Evolutionary conservation across 2,113 vertebrate species (phyloP), one percentile per base, ranked within the genome.

Genomic region (Hydropotes inermis): DNA sequence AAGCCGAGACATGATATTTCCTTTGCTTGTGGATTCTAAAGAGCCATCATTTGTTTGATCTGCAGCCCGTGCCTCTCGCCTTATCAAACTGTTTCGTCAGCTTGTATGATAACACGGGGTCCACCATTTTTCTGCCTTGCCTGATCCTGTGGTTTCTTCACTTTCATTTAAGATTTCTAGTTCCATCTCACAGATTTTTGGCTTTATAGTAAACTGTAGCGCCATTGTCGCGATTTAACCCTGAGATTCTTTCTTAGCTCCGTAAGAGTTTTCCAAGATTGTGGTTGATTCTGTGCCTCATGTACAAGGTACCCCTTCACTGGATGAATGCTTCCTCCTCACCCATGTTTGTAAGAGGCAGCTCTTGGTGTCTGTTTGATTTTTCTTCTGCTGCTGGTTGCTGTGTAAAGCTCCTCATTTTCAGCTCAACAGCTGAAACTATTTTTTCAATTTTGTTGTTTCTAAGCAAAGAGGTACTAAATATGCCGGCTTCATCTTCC

Each of bases 11-110:
- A 39, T 8, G 47, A 27, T 61, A 70, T 76, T 88, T 81, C 64
- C 43, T 96, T 57, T 85, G 39, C 55, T 92, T 67, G 28, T 94
- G 76, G 89, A 47, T 79, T 87, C 87, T 97, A 9, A 76, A 93
- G 92, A 54, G 33, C 61, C 52, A 1, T 50, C 14, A 12, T 90
- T 45, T 45, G 30, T 39, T 28, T 45, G 54, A n/a, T 70, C 30
- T 21, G 52, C 19, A 64, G 28, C 6, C 8, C 13, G 33, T 54
- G 27, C 43, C 50, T 81, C 45, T 28, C 0, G 7, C 50, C 47
- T 52, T 64, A 74, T 64, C 64, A 67, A 43, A 50, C 6, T 12
- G 19, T 39, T 89, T 95, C 27, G 1, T 89, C 57, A 30, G 15
- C 12, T 57, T n/a, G 19, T n/a, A 9, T 13, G 33, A 91, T 45